A percentile compares a stretch with the other conserved stretches of the same genome.
These are phyloP conservation scores for Scopus umbretta DNA, from an alignment of 2,113 vertebrate species.

Conservation along the genomic window DNA sequence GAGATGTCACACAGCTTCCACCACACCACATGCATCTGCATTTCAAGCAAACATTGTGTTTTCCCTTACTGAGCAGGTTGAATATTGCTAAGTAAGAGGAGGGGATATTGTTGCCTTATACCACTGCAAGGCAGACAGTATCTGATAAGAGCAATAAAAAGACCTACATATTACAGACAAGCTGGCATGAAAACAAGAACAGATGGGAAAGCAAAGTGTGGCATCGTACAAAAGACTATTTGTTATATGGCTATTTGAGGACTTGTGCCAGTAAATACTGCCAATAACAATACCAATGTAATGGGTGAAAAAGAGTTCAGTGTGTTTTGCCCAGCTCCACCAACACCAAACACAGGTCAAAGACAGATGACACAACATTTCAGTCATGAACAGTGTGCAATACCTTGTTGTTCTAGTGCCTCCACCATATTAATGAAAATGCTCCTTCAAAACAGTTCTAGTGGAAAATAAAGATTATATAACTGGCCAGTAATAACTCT, in stretches of 20 bases:
- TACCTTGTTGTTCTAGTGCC: background rate
- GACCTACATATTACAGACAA: background rate
- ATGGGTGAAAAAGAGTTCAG: background rate
- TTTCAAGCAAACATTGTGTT: background rate
- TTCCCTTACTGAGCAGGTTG: background rate
- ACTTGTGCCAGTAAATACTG: background rate
- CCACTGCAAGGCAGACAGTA: background rate
- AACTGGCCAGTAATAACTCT: background rate
- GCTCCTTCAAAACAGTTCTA: background rate
- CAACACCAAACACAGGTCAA: background rate
- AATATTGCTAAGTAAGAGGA: background rate
- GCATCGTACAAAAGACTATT: background rate
- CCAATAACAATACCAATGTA: background rate
- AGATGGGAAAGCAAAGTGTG: background rate
- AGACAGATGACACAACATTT: background rate
- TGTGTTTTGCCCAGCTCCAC: background rate
- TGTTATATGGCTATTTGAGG: background rate
- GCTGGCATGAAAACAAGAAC: background rate
- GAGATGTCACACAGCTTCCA: background rate
- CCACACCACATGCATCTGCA: fast-evolving
- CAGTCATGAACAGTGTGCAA: background rate
- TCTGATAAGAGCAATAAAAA: background rate
- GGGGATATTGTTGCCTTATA: background rate
- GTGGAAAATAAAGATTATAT: background rate
- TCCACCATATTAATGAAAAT: background rate